phyloP scores from a whole-genome alignment of 2,113 vertebrate species.

The Psammodynastes pulverulentus region DNA sequence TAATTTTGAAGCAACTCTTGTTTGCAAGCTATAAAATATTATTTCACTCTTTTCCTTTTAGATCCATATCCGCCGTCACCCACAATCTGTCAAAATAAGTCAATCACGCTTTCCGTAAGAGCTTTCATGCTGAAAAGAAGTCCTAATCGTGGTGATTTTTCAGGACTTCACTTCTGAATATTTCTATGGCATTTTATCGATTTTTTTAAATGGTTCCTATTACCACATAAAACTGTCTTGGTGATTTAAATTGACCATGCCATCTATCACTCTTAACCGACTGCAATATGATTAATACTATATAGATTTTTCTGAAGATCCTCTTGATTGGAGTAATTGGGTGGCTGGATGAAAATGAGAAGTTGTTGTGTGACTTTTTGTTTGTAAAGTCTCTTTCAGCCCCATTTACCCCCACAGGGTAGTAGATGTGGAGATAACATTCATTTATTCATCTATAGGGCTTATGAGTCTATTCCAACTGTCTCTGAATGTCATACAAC shows the following conservation, averaged over 20 bases:
- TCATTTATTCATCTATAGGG: background rate
- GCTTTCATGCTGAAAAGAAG: background rate
- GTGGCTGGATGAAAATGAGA: background rate
- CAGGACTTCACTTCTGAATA: background rate
- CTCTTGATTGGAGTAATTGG: background rate
- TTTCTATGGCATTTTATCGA: background rate
- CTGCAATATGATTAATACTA: background rate
- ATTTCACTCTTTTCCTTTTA: background rate
- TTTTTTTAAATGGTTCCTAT: background rate
- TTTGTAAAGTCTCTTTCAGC: background rate
- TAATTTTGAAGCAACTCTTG: background rate
- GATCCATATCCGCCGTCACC: background rate
- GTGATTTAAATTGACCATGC: background rate
- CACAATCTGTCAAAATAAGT: background rate
- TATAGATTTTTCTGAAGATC: background rate
- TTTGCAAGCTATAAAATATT: background rate
- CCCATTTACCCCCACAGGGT: background rate
- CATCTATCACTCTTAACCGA: background rate
- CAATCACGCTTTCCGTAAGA: background rate
- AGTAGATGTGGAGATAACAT: background rate
- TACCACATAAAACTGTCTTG: too few species aligned
- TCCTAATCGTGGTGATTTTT: background rate
- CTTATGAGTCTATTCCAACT: background rate
- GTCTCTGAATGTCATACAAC: background rate
- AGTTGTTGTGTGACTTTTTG: background rate